A percentile compares a stretch with the other conserved stretches of the same genome.
These are phyloP conservation scores for Lytechinus variegatus DNA, from an alignment of 35 echinoderm and acorn worm genomes.

Conservation along the genomic window DNA sequence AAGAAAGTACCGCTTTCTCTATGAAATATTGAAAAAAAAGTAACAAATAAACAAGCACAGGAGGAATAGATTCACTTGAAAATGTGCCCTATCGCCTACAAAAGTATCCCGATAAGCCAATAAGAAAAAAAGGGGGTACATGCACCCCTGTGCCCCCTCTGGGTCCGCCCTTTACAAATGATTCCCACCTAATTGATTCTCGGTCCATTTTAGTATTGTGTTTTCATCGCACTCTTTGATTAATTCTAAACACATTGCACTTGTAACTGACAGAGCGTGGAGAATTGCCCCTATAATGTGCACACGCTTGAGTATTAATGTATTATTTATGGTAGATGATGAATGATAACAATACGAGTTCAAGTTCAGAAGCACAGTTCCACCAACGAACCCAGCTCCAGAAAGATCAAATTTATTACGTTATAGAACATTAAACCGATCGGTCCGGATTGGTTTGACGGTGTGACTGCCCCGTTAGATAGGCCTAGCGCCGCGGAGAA, in stretches of 20 bases:
- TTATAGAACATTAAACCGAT: no score
- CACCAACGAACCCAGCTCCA: neutral
- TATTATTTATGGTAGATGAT: neutral
- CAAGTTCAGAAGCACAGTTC: neutral
- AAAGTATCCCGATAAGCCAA: neutral
- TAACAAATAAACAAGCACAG: no score
- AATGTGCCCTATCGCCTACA: neutral
- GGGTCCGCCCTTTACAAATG: no score
- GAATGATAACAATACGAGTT: neutral
- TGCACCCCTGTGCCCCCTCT: no score
- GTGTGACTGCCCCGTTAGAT: neutral
- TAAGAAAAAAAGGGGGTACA: no score
- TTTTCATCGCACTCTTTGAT: neutral
- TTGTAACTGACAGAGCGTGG: neutral
- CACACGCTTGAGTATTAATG: neutral
- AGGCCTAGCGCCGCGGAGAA: neutral
- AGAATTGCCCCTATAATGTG: constrained; percentile 1
- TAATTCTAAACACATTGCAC: neutral
- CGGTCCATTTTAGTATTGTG: neutral
- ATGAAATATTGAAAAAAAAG: no score
- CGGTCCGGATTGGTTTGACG: neutral
- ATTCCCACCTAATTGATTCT: neutral
- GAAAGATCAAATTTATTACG: no score
- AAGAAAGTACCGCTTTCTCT: no score
- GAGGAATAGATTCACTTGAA: no score